Conservation (phyloP, 2,888 invertebrate species). For the Andricus curvator region DNA sequence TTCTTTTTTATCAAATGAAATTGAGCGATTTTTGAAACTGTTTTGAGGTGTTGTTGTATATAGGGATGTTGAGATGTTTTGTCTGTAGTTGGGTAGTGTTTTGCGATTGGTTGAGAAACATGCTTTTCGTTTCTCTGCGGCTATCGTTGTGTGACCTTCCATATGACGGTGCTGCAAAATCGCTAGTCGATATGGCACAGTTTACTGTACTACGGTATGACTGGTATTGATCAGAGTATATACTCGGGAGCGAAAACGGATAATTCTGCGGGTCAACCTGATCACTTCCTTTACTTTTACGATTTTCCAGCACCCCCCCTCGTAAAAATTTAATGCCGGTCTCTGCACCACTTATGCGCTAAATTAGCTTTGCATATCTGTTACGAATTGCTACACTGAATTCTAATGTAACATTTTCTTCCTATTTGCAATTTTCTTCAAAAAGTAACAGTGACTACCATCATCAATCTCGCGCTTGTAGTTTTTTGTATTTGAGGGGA, state of each 20-base stretch:
- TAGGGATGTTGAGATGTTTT: not conserved
- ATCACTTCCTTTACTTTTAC: slow-evolving; percentile 37
- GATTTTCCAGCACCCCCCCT: not conserved
- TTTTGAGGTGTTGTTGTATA: not conserved
- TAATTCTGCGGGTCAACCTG: slow-evolving; percentile 32
- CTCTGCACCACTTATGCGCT: not conserved
- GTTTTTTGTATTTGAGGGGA: too few species aligned
- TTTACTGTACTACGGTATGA: slow-evolving; percentile 26
- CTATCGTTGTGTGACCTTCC: slow-evolving; percentile 27
- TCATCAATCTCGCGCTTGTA: too few species aligned
- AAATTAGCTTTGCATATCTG: not conserved
- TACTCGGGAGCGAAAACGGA: slow-evolving; percentile 28
- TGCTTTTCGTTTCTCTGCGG: slow-evolving; percentile 12
- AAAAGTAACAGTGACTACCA: too few species aligned
- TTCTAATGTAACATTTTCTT: not conserved
- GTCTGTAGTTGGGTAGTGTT: not conserved
- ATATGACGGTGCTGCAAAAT: slow-evolving; percentile 34
- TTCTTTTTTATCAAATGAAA: not conserved
- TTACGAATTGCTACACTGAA: not conserved
- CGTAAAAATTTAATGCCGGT: slow-evolving; percentile 13
- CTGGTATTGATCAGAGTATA: slow-evolving; percentile 39
- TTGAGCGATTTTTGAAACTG: not conserved
- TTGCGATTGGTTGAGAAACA: not conserved
- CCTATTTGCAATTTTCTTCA: not conserved
- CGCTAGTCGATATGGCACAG: slow-evolving; percentile 37